These are phyloP conservation scores for Osmerus mordax DNA, from an alignment of 2,113 vertebrate genomes.

Conservation along the genomic window DNA sequence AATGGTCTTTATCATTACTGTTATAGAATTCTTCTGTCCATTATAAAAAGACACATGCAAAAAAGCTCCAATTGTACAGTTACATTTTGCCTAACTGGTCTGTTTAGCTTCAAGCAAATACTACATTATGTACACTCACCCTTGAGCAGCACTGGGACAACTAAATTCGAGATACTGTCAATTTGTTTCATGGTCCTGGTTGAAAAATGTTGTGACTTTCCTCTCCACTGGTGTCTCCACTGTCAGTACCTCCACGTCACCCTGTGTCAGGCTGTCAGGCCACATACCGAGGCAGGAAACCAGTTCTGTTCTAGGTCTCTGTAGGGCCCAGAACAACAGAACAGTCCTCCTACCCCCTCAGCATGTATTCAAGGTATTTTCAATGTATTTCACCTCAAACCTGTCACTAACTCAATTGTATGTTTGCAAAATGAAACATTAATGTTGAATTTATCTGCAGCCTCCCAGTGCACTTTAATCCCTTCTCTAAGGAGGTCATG, in stretches of 20 bases:
- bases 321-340: too few species aligned
- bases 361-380: slow-evolving; percentile 17
- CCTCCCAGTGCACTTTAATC: slow-evolving; percentile 1
- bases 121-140: slow-evolving; percentile 74
- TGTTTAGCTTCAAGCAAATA: slow-evolving; percentile 74
- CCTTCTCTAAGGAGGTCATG: slow-evolving; percentile 12
- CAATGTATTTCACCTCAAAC: background rate
- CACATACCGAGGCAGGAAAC: too few species aligned
- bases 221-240: background rate
- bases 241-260: too few species aligned
- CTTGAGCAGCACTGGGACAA: slow-evolving; percentile 45
- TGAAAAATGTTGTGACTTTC: background rate
- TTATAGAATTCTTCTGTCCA: slow-evolving; percentile 73
- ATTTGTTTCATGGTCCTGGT: background rate
- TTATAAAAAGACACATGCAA: slow-evolving; percentile 89
- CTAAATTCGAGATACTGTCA: slow-evolving; percentile 9
- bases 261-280: too few species aligned
- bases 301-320: too few species aligned
- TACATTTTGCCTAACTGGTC: slow-evolving; percentile 59
- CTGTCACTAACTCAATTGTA: background rate
- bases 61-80: slow-evolving; percentile 73
- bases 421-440: slow-evolving; percentile 26
- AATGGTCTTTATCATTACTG: slow-evolving; percentile 63
- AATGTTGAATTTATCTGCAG: slow-evolving; percentile 16
- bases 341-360: slow-evolving; percentile 22